Conservation (phyloP, 2,113 vertebrate genomes). For the Synodontis membranacea region DNA sequence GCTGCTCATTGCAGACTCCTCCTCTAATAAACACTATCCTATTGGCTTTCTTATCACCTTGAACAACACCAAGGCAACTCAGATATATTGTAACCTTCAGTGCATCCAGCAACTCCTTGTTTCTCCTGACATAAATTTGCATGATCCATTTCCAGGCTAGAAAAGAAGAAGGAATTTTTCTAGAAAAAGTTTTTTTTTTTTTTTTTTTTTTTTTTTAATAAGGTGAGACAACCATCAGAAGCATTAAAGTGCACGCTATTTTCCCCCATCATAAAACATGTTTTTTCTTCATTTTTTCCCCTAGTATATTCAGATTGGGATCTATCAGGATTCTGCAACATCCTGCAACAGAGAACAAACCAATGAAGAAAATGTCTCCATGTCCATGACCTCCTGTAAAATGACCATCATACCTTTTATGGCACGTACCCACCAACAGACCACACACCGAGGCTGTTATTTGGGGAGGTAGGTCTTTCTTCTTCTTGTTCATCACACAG, state of each 20-base stretch:
- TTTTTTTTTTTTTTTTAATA: neutral
- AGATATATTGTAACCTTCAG: constrained; percentile 4
- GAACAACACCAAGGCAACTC: constrained; percentile 5
- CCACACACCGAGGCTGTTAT: neutral
- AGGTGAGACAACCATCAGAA: constrained; percentile 25
- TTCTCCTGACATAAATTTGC: neutral
- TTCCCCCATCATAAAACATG: neutral
- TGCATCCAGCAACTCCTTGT: constrained; percentile 12
- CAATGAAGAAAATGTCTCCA: neutral
- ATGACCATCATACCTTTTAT: constrained; percentile 7
- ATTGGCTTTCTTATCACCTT: constrained; percentile 40
- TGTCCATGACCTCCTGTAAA: neutral
- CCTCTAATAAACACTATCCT: constrained; percentile 39
- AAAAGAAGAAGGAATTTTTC: too few species aligned
- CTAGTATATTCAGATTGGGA: neutral
- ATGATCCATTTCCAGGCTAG: neutral
- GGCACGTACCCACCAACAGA: neutral
- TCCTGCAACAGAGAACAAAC: neutral
- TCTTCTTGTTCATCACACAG: constrained; percentile 5
- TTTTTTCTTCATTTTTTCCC: neutral
- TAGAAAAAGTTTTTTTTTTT: neutral
- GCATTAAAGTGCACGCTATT: neutral
- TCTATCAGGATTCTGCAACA: neutral
- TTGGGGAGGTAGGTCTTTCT: constrained; percentile 27
- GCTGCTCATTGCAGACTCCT: constrained; percentile 40